Conservation (phyloP, 2,113 vertebrate genomes). For the Poicephalus meyeri region DNA sequence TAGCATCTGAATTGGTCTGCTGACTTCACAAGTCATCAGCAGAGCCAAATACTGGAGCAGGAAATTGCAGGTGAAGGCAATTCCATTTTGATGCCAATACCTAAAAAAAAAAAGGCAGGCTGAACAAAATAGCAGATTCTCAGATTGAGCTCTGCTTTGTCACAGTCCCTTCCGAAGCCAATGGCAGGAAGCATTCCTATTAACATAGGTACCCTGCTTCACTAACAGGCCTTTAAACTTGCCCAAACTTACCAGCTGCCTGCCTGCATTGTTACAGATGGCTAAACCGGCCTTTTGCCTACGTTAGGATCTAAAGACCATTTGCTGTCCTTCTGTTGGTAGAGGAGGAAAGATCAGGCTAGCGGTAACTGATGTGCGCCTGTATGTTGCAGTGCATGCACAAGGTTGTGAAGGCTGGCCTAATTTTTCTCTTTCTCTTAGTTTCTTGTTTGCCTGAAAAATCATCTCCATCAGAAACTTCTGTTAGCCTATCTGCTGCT, state of each 20-base stretch:
- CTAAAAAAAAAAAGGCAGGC: neutral
- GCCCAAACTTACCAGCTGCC: neutral
- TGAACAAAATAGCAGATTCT: neutral
- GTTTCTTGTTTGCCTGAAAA: neutral
- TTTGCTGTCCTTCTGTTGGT: neutral
- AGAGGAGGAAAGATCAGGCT: neutral
- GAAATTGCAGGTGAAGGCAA: neutral
- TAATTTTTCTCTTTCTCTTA: neutral
- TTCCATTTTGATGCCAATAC: neutral
- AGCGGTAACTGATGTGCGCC: neutral
- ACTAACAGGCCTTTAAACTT: neutral
- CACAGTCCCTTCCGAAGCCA: neutral
- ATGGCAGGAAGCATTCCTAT: neutral
- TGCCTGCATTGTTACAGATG: neutral
- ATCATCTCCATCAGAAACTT: neutral
- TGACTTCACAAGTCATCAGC: neutral
- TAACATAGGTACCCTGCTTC: neutral
- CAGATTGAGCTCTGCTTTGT: neutral
- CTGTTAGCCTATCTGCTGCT: neutral
- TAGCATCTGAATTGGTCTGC: neutral
- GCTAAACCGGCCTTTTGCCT: neutral
- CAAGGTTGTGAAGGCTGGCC: neutral
- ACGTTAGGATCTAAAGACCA: neutral
- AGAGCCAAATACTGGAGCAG: neutral
- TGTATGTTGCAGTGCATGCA: neutral